phyloP scores from a whole-genome alignment of 2,888 invertebrate species.

The Torymus tubicola region DNA sequence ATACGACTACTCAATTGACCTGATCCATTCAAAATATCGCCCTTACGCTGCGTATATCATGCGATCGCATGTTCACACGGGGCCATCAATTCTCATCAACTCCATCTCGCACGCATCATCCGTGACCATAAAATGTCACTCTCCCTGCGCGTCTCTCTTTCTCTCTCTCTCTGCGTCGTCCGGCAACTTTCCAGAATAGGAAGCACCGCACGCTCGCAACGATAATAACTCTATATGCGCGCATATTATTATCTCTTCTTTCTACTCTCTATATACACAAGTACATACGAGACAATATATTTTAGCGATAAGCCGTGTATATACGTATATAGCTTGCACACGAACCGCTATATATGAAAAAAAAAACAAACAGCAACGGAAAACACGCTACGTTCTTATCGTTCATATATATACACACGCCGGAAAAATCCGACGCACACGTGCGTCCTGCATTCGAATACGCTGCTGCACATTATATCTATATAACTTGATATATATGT shows the following conservation, averaged over 20 bases:
- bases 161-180: no score
- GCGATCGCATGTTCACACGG: no score
- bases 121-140: no score
- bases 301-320: no score
- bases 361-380: background rate
- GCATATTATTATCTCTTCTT: conserved; percentile 5
- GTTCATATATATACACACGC: background rate
- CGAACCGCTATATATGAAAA: background rate
- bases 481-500: background rate
- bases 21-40: no score
- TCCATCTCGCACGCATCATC: no score
- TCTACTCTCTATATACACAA: no score
- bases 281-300: no score
- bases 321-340: conserved; percentile 5
- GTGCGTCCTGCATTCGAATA: background rate
- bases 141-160: no score
- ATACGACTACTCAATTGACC: no score
- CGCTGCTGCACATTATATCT: background rate
- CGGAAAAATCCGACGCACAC: conserved; percentile 29
- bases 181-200: conserved; percentile 30
- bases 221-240: conserved; percentile 15
- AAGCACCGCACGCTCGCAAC: background rate
- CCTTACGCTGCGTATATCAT: no score
- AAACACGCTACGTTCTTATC: background rate
- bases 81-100: no score